phyloP scores from a whole-genome alignment of 2,888 invertebrate species.

The Brachyopa scutellaris region DNA sequence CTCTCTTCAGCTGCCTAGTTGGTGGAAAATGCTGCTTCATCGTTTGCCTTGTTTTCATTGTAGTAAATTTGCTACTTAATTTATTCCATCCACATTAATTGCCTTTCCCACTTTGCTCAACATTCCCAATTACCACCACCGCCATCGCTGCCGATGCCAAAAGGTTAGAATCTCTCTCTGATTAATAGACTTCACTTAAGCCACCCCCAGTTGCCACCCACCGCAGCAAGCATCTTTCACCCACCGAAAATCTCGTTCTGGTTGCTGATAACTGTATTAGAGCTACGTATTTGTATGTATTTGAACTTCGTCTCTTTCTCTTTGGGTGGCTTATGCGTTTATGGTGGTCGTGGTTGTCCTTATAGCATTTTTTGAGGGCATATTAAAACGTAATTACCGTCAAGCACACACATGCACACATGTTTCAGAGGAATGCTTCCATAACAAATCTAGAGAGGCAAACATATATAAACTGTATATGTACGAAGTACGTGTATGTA shows the following conservation, averaged over 20 bases:
- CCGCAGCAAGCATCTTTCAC: conserved; percentile 17
- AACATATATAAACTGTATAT: not conserved
- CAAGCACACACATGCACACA: conserved; percentile 9
- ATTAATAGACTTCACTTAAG: conserved; percentile 68
- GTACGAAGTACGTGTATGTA: not conserved
- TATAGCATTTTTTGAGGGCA: conserved; percentile 45
- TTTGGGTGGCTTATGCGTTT: not conserved
- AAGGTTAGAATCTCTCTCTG: conserved; percentile 48
- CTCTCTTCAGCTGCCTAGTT: conserved; percentile 5
- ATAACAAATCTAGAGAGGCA: not conserved
- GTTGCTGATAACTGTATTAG: conserved; percentile 30
- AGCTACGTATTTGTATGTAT: conserved; percentile 5
- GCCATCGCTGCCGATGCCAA: not conserved
- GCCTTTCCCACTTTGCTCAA: conserved; percentile 73
- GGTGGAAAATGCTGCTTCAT: conserved; percentile 61
- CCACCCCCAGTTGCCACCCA: conserved; percentile 37
- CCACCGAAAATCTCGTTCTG: conserved; percentile 22
- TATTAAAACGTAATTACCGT: conserved; percentile 49
- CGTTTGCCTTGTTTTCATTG: conserved; percentile 73
- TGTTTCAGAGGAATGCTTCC: not conserved
- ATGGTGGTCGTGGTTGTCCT: conserved; percentile 23
- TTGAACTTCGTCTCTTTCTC: conserved; percentile 8
- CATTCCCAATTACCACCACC: conserved; percentile 63
- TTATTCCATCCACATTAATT: conserved; percentile 75
- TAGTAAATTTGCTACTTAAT: conserved; percentile 75